These are phyloP conservation scores for Cheumatopsyche charites DNA, from an alignment of 1,140 invertebrate species.

Conservation along the genomic window DNA sequence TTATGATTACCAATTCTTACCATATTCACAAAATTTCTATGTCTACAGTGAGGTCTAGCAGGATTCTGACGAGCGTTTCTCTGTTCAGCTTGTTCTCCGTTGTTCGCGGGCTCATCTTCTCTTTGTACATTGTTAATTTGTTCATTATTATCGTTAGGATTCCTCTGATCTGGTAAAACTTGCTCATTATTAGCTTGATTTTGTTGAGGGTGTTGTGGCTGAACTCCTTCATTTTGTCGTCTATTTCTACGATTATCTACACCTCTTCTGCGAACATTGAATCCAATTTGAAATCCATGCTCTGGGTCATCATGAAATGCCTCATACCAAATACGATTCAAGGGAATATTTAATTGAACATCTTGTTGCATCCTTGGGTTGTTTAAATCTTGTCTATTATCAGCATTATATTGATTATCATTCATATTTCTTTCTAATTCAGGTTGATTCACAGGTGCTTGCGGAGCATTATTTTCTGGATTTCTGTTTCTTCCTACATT, in stretches of 20 bases:
- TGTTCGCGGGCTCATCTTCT: background rate
- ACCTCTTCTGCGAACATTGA: slow-evolving; percentile 10
- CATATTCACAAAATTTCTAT: background rate
- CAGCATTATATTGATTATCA: background rate
- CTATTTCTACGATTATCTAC: background rate
- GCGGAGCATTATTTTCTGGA: background rate
- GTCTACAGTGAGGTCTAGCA: background rate
- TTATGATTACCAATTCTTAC: slow-evolving; percentile 4
- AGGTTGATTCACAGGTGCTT: background rate
- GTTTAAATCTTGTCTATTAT: background rate
- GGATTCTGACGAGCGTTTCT: background rate
- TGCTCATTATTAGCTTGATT: background rate
- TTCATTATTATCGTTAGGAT: background rate
- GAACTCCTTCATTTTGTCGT: background rate
- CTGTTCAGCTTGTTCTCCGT: background rate
- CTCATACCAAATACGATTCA: background rate
- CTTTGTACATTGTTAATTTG: background rate
- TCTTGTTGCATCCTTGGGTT: background rate
- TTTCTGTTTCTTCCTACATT: too few species aligned
- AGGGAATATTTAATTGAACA: background rate
- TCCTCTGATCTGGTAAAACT: background rate
- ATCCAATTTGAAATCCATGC: slow-evolving; percentile 17
- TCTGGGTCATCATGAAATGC: slow-evolving; percentile 9
- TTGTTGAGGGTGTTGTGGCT: background rate
- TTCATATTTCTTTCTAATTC: background rate